phyloP scores from a whole-genome alignment of 1,140 invertebrate genomes.

The Latrodectus geometricus region DNA sequence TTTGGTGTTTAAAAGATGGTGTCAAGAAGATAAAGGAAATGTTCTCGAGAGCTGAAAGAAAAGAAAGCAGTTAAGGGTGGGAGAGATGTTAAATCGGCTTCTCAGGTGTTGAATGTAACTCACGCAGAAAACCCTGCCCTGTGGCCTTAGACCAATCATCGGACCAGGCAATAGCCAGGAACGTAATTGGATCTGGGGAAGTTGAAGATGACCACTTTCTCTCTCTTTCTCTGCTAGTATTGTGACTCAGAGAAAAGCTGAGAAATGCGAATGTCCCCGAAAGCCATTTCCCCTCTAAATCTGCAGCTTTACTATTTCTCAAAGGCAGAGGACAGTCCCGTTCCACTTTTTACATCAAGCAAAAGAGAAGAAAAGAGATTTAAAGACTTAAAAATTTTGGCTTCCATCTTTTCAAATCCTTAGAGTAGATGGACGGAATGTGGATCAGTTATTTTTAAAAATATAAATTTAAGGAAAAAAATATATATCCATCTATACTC shows the following conservation, averaged over 20 bases:
- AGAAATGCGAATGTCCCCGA: conserved; percentile 19
- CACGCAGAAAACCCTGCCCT: conserved; percentile 23
- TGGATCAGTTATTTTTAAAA: too few relatives aligned
- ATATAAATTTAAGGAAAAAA: too few relatives aligned
- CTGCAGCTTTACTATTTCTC: conserved; percentile 30
- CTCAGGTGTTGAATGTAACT: conserved; percentile 49
- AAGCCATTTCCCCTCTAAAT: conserved; percentile 34
- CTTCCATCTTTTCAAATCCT: too few relatives aligned
- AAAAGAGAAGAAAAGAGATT: neutral
- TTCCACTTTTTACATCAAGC: neutral
- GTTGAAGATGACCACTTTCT: conserved; percentile 32
- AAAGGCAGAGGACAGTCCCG: conserved; percentile 1
- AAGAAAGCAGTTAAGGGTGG: neutral
- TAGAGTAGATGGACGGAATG: too few relatives aligned
- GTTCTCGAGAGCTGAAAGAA: neutral
- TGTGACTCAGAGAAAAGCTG: conserved; percentile 30
- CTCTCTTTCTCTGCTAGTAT: neutral
- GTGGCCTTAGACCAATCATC: conserved; percentile 46
- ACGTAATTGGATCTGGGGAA: conserved; percentile 46
- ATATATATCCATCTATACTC: too few relatives aligned
- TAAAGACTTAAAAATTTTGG: too few relatives aligned
- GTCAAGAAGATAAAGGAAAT: neutral
- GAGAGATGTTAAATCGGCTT: conserved; percentile 46
- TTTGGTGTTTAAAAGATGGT: neutral
- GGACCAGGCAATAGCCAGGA: conserved; percentile 15